Base-by-base conservation (phyloP, 2,888 invertebrate species). In the Hypselothyrea guttata region DNA sequence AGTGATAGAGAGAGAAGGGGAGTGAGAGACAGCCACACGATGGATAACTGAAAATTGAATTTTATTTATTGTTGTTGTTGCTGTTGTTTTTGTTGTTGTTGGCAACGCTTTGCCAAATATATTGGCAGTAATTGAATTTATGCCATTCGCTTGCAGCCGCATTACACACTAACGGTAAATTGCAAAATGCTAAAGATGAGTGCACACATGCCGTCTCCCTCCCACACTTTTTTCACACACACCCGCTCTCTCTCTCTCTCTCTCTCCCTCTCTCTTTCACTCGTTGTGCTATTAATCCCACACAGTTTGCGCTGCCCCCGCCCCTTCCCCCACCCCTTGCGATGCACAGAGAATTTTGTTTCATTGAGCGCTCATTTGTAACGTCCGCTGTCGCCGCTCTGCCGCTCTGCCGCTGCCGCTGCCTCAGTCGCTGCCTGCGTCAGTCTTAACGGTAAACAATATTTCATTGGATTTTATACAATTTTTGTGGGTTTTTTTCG, bases 61-160 rank as follows among this genome's bases (percentile, higher is more conserved):
- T 71, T 57, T 31, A 45, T 65, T 49, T 28, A 9, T 38, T 48
- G 16, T 0, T 40, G 4, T 5, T 48, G 47, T 37, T 46, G 38
- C 38, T 52, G 48, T 45, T 59, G 35, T 33, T 56, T 38, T 47
- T 55, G 45, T 37, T 68, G 52, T 53, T 64, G 55, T 59, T 57
- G 58, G 52, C 53, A 53, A 55, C 64, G 47, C 56, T 68, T n/a
- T 71, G 62, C 60, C 49, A 76, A 71, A 76, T 77, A n/a, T n/a
- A 69, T 75, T 77, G 77, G 40, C 57, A 51, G 69, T 75, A 81
- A 77, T 81, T 77, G 77, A 77, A 77, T 77, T 77, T 75, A 75
- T 81, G 72, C 61, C 66, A 40, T 66, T 63, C 55, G 56, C 37
- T 22, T 46, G 34, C 33, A 37, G 49, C 31, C 40, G 59, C 34